Evolutionary conservation across 2,888 invertebrate genomes (phyloP), one percentile per base, ranked within the genome.

Genomic region (Sylvicola fuscatus): DNA sequence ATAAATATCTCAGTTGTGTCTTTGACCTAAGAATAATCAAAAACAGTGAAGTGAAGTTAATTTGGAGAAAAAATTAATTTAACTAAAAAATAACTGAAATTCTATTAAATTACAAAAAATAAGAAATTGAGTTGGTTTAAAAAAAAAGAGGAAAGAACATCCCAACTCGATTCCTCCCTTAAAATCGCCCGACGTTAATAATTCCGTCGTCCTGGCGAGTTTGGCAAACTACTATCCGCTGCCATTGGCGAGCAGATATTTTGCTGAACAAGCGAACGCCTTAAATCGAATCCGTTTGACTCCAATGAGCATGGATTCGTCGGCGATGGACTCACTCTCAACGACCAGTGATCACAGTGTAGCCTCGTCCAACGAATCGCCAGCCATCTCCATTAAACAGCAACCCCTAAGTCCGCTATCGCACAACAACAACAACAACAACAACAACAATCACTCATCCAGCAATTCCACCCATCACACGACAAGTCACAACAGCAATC

Each of bases 261-360:
- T 38, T 34, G 21, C 32, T 38, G 37, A 38, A 32, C 34, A 34
- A 38, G 32, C 34, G 27, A 34, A 16, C 16, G 34, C 34, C 12
- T 32, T 32, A 32, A 38, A 27, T 30, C 34, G 34, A 35, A 35
- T 35, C 11, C 35, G 35, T 32, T 35, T 35, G 32, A 38, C 38
- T 32, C 35, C 35, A 28, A 41, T 41, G 43, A 41, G 41, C 32
- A 67, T 68, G 67, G 67, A 68, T 53, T 61, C 65, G 52, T 61
- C 65, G 52, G 64, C 61, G 45, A 64, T 65, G 60, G 67, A 66
- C 58, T 63, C 63, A 44, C 59, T 57, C 45, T 58, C 59, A 42
- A 56, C 53, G 39, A 54, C 60, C 48, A 68, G 68, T 59, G 69
- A 70, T 52, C 66, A 65, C 44, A 56, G 56, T 50, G 52, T 49